Conservation (phyloP, 2,888 invertebrate species). For the Sycophila texana region DNA sequence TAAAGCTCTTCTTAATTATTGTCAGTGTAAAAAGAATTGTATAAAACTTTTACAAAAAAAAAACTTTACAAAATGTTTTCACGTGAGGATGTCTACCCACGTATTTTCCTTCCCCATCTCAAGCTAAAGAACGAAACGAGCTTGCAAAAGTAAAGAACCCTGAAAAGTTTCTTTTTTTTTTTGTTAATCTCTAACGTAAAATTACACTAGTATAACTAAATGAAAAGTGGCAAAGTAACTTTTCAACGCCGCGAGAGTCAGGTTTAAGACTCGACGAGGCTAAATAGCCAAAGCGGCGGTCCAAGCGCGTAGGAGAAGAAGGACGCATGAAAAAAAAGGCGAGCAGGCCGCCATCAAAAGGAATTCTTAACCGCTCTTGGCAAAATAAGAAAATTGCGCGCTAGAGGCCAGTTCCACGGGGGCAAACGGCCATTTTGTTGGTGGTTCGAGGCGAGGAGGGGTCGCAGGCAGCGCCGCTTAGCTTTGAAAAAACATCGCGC, state of each 20-base stretch:
- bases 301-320: neutral
- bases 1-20: no score
- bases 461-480: conserved; percentile 5
- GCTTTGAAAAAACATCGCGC: conserved; percentile 38
- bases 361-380: conserved; percentile 5
- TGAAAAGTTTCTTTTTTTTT: no score
- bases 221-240: no score
- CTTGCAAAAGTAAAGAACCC: no score
- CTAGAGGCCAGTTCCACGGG: neutral
- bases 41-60: no score
- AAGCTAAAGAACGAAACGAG: no score
- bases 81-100: no score
- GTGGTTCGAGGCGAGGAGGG: conserved; percentile 11
- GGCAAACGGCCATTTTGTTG: conserved; percentile 44
- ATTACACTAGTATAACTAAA: no score
- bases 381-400: conserved; percentile 34
- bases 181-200: no score
- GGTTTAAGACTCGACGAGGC: neutral
- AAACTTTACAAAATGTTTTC: no score
- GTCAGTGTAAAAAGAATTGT: no score
- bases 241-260: neutral
- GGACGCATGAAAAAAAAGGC: neutral
- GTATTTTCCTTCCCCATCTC: no score
- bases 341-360: conserved; percentile 8
- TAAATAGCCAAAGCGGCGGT: conserved; percentile 12